A percentile compares a stretch with the other conserved stretches of the same genome.
These are phyloP conservation scores for Lagopus leucura DNA, from an alignment of 2,113 vertebrate species.

Conservation along the genomic window DNA sequence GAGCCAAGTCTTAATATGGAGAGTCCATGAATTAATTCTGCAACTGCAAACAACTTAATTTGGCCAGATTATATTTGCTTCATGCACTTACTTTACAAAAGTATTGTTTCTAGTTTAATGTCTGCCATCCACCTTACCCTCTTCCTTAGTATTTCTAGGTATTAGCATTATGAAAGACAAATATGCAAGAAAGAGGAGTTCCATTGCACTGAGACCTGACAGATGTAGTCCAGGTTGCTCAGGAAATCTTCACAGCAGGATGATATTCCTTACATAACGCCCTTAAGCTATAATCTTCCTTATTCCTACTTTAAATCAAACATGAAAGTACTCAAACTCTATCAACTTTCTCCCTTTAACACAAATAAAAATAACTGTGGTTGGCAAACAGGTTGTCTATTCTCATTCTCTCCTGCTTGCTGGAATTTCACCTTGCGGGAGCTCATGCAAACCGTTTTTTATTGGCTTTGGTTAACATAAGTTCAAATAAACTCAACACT, in stretches of 20 bases:
- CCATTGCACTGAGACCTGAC: not conserved
- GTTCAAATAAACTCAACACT: constrained; percentile 67
- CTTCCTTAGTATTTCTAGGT: not conserved
- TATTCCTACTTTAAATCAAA: constrained; percentile 51
- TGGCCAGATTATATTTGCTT: not conserved
- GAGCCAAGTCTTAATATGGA: not conserved
- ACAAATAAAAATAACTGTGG: constrained; percentile 51
- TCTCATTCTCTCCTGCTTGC: not conserved
- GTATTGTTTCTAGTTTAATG: not conserved
- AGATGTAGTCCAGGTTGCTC: not conserved
- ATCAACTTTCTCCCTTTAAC: constrained; percentile 30
- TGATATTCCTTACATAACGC: constrained; percentile 1
- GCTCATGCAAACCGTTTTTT: constrained; percentile 55
- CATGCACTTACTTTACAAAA: not conserved
- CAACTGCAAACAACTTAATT: not conserved
- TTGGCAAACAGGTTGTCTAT: constrained; percentile 50
- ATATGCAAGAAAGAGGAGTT: not conserved
- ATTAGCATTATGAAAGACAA: not conserved
- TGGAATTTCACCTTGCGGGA: constrained; percentile 58
- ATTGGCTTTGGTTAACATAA: constrained; percentile 56
- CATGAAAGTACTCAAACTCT: constrained; percentile 20
- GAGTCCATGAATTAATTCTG: not conserved
- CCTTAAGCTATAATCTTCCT: constrained; percentile 13
- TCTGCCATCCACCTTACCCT: not conserved
- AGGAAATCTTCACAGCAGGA: not conserved